These are phyloP conservation scores for Phortica variegata DNA, from an alignment of 1,140 invertebrate genomes.

Conservation along the genomic window DNA sequence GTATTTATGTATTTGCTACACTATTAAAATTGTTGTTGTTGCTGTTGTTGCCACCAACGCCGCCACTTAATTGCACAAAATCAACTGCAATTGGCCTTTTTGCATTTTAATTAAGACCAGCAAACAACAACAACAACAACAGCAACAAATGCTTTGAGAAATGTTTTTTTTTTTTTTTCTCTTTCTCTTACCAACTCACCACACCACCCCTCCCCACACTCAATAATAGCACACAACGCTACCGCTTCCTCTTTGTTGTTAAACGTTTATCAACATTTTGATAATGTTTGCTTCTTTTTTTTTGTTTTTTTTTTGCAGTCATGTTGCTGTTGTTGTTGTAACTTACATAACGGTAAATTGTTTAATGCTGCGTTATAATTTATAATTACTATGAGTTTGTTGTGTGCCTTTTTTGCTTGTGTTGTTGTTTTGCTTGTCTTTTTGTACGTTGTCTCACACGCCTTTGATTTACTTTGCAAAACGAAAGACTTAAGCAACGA, in stretches of 20 bases:
- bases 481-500: too few species aligned
- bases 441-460: conserved; percentile 1
- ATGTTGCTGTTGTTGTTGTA: conserved; percentile 1
- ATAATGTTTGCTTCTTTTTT: conserved; percentile 42
- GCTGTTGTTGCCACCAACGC: conserved; percentile 8
- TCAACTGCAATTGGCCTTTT: conserved; percentile 51
- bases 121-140: conserved; percentile 2
- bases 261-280: conserved; percentile 55
- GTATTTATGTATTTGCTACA: too few species aligned
- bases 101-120: conserved; percentile 49
- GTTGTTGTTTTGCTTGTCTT: conserved; percentile 21
- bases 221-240: too few species aligned
- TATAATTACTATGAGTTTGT: conserved; percentile 20
- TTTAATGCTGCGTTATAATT: conserved; percentile 22
- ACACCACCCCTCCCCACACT: too few species aligned
- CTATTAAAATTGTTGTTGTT: conserved; percentile 6
- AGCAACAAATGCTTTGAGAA: background rate
- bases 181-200: too few species aligned
- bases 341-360: conserved; percentile 26
- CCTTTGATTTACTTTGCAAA: background rate
- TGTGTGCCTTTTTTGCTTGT: too few species aligned
- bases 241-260: conserved; percentile 19
- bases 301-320: background rate
- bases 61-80: conserved; percentile 38
- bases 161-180: too few species aligned